Base-by-base conservation (phyloP, 2,888 invertebrate genomes). In the Leptothorax acervorum region DNA sequence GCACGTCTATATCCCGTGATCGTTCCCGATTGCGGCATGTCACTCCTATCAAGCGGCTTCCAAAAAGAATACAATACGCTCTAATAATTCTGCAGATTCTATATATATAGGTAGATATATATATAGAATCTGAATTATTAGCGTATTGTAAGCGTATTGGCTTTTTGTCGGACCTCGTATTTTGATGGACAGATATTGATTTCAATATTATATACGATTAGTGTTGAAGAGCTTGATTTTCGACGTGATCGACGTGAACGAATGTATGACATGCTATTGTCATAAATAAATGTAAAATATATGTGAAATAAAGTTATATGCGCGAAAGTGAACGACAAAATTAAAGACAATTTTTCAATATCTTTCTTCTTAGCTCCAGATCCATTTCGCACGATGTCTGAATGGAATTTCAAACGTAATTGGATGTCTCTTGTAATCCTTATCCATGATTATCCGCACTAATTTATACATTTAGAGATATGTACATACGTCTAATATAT, bases 391-490 rank as follows among this genome's bases (percentile, higher is more conserved):
- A 31, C 31, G 31, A 78, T 15, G 55, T 45, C 45, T 2, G 48
- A 45, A 15, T 28, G 28, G 15, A 66, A 57, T 57, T 23, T 15
- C 23, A 23, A n/a, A 45, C 23, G n/a, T n/a, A 45, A 78, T 35
- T 57, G 28, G 18, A 45, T 9, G 9, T 68, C 6, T 55, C 31
- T 31, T 3, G 55, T 53, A 53, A 70, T n/a, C 15, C 18, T 18
- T 18, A 6, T 28, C 48, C 18, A 12, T 3, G 45, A 2, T 45
- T 45, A 35, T 48, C 3, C 8, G 57, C n/a, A 12, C 12, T 71
- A 60, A 68, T 60, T 70, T 48, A 48, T 60, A 68, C 79, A 81
- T 62, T 51, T 18, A 60, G 60, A 60, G 70, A 60, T 81, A 9
- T 15, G 45, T 39, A 6, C 6, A 62, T 55, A 28, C 12, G n/a